phyloP scores from a whole-genome alignment of 2,888 invertebrate species.

The Marronus borbonicus region DNA sequence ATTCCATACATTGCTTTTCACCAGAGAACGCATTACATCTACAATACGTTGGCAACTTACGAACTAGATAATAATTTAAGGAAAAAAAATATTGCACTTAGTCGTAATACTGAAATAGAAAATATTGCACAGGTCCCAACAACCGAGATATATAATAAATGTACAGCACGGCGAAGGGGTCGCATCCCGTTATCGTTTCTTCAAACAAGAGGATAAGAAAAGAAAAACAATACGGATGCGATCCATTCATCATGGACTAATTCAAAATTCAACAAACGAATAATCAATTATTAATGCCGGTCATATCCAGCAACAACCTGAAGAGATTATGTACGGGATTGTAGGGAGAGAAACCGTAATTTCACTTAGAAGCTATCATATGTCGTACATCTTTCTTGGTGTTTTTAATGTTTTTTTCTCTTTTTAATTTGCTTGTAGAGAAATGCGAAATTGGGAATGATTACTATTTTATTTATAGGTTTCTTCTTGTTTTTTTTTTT shows the following conservation, averaged over 20 bases:
- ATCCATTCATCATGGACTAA: constrained; percentile 3
- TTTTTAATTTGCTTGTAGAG: no score
- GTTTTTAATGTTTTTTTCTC: no score
- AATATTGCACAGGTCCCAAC: constrained; percentile 50
- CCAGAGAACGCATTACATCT: background rate
- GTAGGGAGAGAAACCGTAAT: background rate
- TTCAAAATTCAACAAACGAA: constrained; percentile 11
- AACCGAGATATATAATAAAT: constrained; percentile 33
- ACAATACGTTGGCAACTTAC: background rate
- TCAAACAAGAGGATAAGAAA: background rate
- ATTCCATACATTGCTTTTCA: background rate
- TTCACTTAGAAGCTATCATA: no score
- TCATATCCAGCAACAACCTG: background rate
- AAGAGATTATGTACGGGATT: background rate
- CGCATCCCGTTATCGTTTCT: background rate
- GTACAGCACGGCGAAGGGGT: background rate
- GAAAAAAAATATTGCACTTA: constrained; percentile 49
- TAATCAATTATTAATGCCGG: background rate
- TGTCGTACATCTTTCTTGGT: no score
- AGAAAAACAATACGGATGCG: background rate
- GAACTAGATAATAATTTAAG: constrained; percentile 43
- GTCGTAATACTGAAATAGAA: constrained; percentile 48
- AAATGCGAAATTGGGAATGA: no score
- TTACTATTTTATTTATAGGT: no score
- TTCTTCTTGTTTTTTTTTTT: no score